A percentile compares a stretch with the other conserved stretches of the same genome.
These are phyloP conservation scores for Phyllotis vaccarum DNA, from an alignment of 2,797 vertebrate genomes.

Conservation along the genomic window DNA sequence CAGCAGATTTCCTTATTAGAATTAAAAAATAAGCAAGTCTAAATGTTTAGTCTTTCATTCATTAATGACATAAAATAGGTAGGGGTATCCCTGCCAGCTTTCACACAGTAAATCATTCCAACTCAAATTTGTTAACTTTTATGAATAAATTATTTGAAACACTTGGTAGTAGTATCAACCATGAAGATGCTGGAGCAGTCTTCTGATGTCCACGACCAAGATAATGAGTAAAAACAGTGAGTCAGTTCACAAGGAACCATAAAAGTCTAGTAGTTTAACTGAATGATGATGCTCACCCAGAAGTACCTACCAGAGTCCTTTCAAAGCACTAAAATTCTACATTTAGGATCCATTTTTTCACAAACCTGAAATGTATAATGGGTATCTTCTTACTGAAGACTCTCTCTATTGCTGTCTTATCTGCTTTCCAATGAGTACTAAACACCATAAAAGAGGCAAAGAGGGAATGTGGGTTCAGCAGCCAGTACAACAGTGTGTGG, in stretches of 20 bases:
- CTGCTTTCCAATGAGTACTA: not conserved
- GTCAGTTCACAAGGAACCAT: not conserved
- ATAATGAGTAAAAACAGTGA: not conserved
- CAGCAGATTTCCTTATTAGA: slow-evolving; percentile 55
- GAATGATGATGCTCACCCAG: not conserved
- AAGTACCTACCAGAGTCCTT: not conserved
- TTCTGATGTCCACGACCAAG: not conserved
- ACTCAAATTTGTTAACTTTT: slow-evolving; percentile 6
- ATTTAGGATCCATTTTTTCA: not conserved
- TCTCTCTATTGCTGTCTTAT: not conserved
- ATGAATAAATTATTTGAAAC: slow-evolving; percentile 6
- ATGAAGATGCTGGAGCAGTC: not conserved
- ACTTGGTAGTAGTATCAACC: not conserved
- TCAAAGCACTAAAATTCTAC: not conserved
- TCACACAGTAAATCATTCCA: not conserved
- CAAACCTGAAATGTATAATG: not conserved
- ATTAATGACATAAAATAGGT: not conserved
- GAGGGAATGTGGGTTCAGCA: not conserved
- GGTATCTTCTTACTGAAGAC: not conserved
- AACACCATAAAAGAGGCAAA: not conserved
- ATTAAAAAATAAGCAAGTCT: slow-evolving; percentile 7
- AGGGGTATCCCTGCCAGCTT: not conserved
- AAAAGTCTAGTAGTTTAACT: not conserved
- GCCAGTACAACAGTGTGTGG: not conserved
- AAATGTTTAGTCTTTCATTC: slow-evolving; percentile 17